These are phyloP conservation scores for Prionchulus punctatus DNA, from an alignment of 2,888 invertebrate genomes.

Conservation along the genomic window DNA sequence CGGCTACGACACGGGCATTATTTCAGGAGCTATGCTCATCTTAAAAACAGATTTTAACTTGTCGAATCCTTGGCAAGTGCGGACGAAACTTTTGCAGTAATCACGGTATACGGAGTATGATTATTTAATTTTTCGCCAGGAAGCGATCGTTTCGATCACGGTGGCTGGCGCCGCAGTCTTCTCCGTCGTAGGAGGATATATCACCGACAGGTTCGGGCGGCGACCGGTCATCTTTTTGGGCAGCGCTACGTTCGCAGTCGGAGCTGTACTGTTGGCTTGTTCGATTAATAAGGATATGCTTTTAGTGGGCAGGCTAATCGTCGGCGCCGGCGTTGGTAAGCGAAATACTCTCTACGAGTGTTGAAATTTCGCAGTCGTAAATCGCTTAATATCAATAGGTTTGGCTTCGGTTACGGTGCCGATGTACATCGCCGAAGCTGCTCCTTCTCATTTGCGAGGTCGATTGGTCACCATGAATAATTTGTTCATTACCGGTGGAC, in stretches of 20 bases:
- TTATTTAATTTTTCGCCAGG: too few species aligned
- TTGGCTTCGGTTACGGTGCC: slow-evolving; percentile 43
- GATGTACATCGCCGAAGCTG: slow-evolving; percentile 41
- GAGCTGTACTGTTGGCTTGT: slow-evolving; percentile 36
- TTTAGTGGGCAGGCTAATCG: slow-evolving; percentile 35
- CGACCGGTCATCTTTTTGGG: slow-evolving; percentile 37
- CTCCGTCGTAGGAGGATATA: slow-evolving; percentile 36
- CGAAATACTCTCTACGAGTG: not conserved
- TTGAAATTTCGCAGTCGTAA: not conserved
- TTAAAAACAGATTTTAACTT: too few species aligned
- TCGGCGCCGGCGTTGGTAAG: slow-evolving; percentile 41
- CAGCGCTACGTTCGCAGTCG: slow-evolving; percentile 37
- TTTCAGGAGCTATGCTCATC: slow-evolving; percentile 40
- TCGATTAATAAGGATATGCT: slow-evolving; percentile 33
- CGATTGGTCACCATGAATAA: slow-evolving; percentile 38
- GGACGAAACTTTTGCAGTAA: too few species aligned
- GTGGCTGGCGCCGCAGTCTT: slow-evolving; percentile 38
- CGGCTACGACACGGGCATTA: slow-evolving; percentile 43
- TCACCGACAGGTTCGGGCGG: slow-evolving; percentile 38
- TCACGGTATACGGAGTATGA: too few species aligned
- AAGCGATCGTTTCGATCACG: slow-evolving; percentile 39
- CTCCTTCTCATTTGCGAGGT: slow-evolving; percentile 37
- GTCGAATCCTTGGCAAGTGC: too few species aligned
- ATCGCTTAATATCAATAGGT: slow-evolving; percentile 27
- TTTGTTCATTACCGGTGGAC: slow-evolving; percentile 40